These are phyloP conservation scores for Megalurothrips usitatus DNA, from an alignment of 2,888 invertebrate species.

Conservation along the genomic window DNA sequence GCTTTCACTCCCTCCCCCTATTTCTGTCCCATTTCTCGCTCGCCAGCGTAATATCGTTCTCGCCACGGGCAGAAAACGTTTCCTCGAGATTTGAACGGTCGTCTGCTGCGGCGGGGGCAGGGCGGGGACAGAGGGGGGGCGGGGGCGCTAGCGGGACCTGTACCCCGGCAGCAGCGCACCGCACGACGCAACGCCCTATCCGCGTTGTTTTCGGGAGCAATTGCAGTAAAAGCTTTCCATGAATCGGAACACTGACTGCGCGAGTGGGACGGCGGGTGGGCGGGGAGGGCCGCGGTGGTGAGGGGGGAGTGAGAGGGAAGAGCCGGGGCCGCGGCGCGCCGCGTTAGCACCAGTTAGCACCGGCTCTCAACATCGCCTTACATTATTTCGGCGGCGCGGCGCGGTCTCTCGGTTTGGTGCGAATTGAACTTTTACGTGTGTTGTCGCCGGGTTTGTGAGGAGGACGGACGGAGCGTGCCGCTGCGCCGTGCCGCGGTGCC, in stretches of 20 bases:
- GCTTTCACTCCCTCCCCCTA: background rate
- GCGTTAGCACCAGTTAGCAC: background rate
- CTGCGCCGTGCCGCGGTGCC: too few relatives aligned
- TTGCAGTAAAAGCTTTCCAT: constrained; percentile 25
- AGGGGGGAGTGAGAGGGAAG: background rate
- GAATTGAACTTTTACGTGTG: too few relatives aligned
- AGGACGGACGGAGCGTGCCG: too few relatives aligned
- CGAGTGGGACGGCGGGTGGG: background rate
- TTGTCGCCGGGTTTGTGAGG: too few relatives aligned
- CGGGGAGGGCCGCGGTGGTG: background rate
- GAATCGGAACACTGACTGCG: background rate
- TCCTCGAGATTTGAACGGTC: background rate
- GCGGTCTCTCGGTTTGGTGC: too few relatives aligned
- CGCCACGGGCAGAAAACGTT: background rate
- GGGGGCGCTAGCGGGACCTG: background rate
- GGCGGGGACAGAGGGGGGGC: background rate
- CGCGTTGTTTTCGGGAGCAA: constrained; percentile 23
- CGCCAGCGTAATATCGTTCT: background rate
- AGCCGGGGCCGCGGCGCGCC: background rate
- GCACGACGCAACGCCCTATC: background rate
- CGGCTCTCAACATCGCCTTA: too few relatives aligned
- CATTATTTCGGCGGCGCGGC: too few relatives aligned
- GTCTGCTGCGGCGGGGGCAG: background rate
- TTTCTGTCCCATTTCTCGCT: background rate
- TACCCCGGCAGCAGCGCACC: background rate